These are phyloP conservation scores for Copidosoma floridanum DNA, from an alignment of 1,140 invertebrate genomes.

Conservation along the genomic window DNA sequence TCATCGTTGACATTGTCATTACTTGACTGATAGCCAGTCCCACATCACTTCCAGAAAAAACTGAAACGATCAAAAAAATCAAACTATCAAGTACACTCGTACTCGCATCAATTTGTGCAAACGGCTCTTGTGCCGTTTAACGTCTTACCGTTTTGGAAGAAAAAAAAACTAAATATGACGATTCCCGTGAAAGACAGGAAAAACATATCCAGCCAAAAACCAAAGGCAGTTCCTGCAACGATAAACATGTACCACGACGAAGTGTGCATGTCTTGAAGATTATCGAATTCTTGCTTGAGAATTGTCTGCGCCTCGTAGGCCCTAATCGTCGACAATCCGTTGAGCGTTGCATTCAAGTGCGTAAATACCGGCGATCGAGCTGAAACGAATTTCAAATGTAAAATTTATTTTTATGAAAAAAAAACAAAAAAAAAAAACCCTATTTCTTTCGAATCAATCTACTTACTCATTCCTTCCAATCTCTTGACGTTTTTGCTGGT, in stretches of 20 bases:
- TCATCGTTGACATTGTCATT: constrained; percentile 60
- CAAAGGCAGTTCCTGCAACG: constrained; percentile 68
- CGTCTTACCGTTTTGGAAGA: constrained; percentile 44
- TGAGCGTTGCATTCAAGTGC: constrained; percentile 83
- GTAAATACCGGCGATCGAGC: constrained; percentile 81
- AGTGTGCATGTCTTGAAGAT: constrained; percentile 62
- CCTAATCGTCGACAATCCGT: constrained; percentile 86
- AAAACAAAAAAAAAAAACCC: too few relatives aligned
- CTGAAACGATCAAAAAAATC: constrained; percentile 5
- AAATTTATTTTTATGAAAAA: background rate
- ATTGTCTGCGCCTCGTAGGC: constrained; percentile 78
- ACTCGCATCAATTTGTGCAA: too few relatives aligned
- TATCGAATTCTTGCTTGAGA: constrained; percentile 78
- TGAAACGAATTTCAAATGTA: constrained; percentile 42
- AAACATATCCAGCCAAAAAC: constrained; percentile 69
- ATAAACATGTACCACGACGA: constrained; percentile 70
- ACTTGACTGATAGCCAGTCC: constrained; percentile 62
- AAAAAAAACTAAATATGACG: constrained; percentile 65
- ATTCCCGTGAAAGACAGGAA: constrained; percentile 67
- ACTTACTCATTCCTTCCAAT: constrained; percentile 76
- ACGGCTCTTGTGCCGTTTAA: too few relatives aligned
- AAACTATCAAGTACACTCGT: too few relatives aligned
- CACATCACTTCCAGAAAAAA: constrained; percentile 55
- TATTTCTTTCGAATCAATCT: too few relatives aligned
- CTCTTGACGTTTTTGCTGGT: constrained; percentile 84